Evolutionary conservation across 2,113 vertebrate species (phyloP).

Genomic region (Nyctereutes procyonoides): DNA sequence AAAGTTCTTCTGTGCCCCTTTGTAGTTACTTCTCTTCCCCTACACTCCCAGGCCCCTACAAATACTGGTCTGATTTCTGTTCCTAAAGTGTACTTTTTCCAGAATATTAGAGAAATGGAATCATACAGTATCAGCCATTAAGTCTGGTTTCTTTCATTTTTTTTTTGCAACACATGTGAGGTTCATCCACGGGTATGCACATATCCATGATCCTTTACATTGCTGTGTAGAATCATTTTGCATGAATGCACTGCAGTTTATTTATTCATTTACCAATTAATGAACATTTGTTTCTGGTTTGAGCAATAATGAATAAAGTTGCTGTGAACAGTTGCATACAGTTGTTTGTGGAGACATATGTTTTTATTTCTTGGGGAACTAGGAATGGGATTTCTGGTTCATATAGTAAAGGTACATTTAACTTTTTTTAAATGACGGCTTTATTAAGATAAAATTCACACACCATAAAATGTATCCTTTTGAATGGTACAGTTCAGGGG

Average conservation of each 20-base stretch:
- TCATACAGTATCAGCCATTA: not conserved
- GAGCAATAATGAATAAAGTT: not conserved
- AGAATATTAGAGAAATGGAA: not conserved
- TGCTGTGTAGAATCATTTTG: not conserved
- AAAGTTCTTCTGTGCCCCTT: not conserved
- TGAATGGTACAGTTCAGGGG: not conserved
- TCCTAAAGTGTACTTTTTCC: not conserved
- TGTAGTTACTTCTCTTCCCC: not conserved
- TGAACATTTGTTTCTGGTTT: conserved; percentile 1
- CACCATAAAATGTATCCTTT: not conserved
- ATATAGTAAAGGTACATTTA: not conserved
- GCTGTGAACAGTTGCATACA: not conserved
- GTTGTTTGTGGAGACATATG: not conserved
- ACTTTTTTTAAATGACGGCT: not conserved
- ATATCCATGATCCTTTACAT: not conserved
- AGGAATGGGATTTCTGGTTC: not conserved
- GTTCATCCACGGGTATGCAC: not conserved
- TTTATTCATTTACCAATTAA: conserved; percentile 9
- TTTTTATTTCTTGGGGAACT: conserved; percentile 52
- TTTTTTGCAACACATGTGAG: not conserved
- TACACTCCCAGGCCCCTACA: not conserved
- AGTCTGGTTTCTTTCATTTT: not conserved
- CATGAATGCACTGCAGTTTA: not conserved
- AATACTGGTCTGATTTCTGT: not conserved
- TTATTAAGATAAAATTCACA: not conserved